A percentile compares a stretch with the other conserved stretches of the same genome.
Evolutionary conservation across 2,888 invertebrate genomes (phyloP).

Genomic region (Acrobasis suavella): DNA sequence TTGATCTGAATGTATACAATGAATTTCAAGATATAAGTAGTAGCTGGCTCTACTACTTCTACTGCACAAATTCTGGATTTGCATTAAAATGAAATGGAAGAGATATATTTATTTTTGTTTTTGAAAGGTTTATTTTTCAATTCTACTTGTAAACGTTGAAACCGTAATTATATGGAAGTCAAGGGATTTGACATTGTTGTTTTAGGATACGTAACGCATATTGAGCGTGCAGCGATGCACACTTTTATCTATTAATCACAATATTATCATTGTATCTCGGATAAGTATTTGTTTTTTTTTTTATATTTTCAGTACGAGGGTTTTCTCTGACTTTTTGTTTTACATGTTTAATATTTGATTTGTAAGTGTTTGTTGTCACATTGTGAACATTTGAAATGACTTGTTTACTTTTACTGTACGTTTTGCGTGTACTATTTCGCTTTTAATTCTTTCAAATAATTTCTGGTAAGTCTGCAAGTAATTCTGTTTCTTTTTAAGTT

Average conservation of each 20-base stretch:
- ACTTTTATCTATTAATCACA: not conserved
- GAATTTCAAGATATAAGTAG: not conserved
- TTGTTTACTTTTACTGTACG: slow-evolving; percentile 43
- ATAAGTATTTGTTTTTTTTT: slow-evolving; percentile 12
- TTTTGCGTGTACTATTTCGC: slow-evolving; percentile 44
- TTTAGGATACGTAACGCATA: slow-evolving; percentile 24
- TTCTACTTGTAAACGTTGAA: not conserved
- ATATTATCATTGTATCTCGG: slow-evolving; percentile 8
- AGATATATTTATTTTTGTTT: no score
- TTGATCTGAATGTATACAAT: not conserved
- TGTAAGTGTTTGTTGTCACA: slow-evolving; percentile 54
- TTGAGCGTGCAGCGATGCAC: slow-evolving; percentile 20
- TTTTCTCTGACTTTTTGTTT: slow-evolving; percentile 21
- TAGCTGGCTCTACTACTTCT: slow-evolving; percentile 7
- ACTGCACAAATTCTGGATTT: slow-evolving; percentile 2
- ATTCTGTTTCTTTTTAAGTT: slow-evolving; percentile 42
- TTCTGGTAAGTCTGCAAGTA: not conserved
- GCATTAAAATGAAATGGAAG: not conserved
- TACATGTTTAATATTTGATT: slow-evolving; percentile 45
- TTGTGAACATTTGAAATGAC: slow-evolving; percentile 35
- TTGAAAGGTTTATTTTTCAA: no score
- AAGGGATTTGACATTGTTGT: slow-evolving; percentile 20
- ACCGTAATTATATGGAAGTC: not conserved
- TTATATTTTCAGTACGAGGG: slow-evolving; percentile 44
- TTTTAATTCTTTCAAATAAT: not conserved